phyloP scores from a whole-genome alignment of 2,888 invertebrate species.

The Meteorus colon region DNA sequence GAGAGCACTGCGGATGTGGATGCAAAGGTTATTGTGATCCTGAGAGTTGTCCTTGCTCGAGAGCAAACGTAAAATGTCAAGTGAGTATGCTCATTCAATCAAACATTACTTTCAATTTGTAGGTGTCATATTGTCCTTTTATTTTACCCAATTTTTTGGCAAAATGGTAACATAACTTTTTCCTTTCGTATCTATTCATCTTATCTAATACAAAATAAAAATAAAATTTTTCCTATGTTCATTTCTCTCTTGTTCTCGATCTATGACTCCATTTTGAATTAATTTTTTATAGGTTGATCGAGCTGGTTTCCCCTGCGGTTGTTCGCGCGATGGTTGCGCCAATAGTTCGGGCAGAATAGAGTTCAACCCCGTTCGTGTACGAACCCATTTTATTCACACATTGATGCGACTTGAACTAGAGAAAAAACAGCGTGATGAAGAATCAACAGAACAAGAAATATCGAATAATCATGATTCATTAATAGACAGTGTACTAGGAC shows the following conservation, averaged over 20 bases:
- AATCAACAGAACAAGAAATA: conserved; percentile 73
- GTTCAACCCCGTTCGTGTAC: conserved; percentile 95
- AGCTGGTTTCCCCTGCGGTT: conserved; percentile 96
- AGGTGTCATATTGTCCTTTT: background rate
- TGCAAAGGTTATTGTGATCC: conserved; percentile 96
- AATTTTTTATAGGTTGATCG: conserved; percentile 83
- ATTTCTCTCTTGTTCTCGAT: no score
- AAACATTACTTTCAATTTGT: background rate
- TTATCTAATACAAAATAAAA: no score
- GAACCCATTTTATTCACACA: conserved; percentile 97
- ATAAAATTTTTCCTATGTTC: background rate
- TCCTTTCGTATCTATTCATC: no score
- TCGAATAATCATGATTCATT: conserved; percentile 67
- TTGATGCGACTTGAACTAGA: conserved; percentile 94
- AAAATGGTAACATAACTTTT: background rate
- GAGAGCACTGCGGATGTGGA: conserved; percentile 95
- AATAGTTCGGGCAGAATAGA: conserved; percentile 95
- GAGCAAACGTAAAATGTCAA: conserved; percentile 97
- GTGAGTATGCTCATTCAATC: conserved; percentile 66
- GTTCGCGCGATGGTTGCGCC: conserved; percentile 93
- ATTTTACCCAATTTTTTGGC: background rate
- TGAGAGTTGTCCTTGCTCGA: conserved; percentile 94
- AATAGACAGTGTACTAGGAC: conserved; percentile 52
- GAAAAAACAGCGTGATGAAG: conserved; percentile 82
- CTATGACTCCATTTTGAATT: background rate